phyloP scores from a whole-genome alignment of 1,140 invertebrate species.

The Drosophila trapezifrons region DNA sequence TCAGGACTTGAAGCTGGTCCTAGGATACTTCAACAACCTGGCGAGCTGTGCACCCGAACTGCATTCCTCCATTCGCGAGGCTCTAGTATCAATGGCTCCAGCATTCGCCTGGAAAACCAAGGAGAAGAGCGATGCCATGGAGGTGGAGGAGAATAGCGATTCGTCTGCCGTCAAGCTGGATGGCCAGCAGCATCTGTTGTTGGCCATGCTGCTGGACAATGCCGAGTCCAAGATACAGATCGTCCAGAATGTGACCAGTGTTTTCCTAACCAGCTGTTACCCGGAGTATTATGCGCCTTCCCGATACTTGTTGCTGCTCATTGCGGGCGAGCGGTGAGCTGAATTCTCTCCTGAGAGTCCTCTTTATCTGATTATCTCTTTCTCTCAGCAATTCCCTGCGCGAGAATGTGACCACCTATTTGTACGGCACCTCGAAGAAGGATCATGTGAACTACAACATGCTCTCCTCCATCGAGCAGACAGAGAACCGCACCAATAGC shows the following conservation, averaged over 20 bases:
- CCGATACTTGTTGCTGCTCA: constrained; percentile 92
- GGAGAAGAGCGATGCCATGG: constrained; percentile 68
- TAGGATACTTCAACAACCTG: constrained; percentile 85
- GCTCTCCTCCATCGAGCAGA: constrained; percentile 75
- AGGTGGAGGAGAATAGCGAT: constrained; percentile 46
- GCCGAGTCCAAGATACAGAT: constrained; percentile 89
- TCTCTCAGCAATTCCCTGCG: constrained; percentile 70
- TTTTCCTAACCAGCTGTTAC: constrained; percentile 93
- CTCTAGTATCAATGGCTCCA: constrained; percentile 88
- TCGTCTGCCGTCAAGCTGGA: constrained; percentile 84
- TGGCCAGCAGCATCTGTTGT: constrained; percentile 85
- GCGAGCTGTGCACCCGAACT: constrained; percentile 86
- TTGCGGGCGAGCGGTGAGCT: constrained; percentile 91
- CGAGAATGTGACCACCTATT: constrained; percentile 75
- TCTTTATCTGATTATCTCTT: not conserved
- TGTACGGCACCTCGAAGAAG: constrained; percentile 82
- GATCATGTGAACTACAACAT: constrained; percentile 81
- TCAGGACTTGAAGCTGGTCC: constrained; percentile 84
- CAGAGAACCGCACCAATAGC: constrained; percentile 39
- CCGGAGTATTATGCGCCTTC: constrained; percentile 92
- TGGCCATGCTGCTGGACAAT: constrained; percentile 85
- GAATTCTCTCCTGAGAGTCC: not conserved
- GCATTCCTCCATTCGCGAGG: constrained; percentile 88
- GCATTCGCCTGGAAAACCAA: constrained; percentile 87
- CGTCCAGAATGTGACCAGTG: constrained; percentile 91